Conservation (phyloP, 2,888 invertebrate species). For the Laothoe populi region DNA sequence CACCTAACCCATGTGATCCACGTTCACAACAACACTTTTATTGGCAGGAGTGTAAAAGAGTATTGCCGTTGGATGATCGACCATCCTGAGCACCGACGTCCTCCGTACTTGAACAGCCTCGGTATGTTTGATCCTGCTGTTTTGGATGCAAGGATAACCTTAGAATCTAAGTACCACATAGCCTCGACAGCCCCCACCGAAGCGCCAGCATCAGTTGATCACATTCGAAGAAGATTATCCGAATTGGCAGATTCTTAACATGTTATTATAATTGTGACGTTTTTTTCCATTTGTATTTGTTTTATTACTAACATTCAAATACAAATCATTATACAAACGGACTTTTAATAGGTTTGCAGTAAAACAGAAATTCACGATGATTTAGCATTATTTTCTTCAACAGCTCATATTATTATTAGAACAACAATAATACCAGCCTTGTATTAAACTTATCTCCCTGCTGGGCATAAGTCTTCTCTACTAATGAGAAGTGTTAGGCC, state of each 20-base stretch:
- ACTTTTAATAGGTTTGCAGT: neutral
- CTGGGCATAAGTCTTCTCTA: no score
- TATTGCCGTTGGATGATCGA: constrained; percentile 84
- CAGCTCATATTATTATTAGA: no score
- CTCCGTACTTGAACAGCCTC: constrained; percentile 80
- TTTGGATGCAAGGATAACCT: constrained; percentile 64
- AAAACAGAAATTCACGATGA: neutral
- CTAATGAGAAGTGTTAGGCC: no score
- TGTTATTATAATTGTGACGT: no score
- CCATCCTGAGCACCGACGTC: constrained; percentile 80
- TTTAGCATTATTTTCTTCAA: no score
- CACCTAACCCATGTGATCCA: neutral
- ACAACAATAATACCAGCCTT: no score
- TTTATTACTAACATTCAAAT: no score
- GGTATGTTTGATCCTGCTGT: constrained; percentile 80
- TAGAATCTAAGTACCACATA: constrained; percentile 54
- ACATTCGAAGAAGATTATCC: constrained; percentile 64
- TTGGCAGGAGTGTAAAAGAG: constrained; percentile 82
- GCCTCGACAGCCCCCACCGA: constrained; percentile 44
- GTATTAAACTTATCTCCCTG: no score
- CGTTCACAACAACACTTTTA: constrained; percentile 1
- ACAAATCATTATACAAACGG: no score
- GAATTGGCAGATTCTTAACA: constrained; percentile 55
- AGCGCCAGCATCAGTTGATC: constrained; percentile 58
- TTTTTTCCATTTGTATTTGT: neutral